Evolutionary conservation across 2,888 invertebrate genomes (phyloP).

Genomic region (Drosophila paramelanica): DNA sequence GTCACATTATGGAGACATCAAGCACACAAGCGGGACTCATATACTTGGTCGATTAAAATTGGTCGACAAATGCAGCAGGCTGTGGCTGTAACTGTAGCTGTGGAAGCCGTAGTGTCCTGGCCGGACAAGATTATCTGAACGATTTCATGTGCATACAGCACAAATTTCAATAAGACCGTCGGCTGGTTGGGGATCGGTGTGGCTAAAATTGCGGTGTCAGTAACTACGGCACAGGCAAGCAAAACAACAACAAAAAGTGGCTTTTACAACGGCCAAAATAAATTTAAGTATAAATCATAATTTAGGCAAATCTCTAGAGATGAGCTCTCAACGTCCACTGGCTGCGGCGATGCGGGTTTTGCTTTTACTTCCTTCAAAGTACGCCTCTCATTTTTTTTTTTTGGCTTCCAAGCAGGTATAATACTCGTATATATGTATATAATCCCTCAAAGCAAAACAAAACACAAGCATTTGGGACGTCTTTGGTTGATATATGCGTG

Average conservation of each 20-base stretch:
- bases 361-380: constrained; percentile 17
- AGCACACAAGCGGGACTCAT: constrained; percentile 75
- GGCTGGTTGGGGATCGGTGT: constrained; percentile 9
- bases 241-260: constrained; percentile 25
- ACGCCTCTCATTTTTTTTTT: constrained; percentile 4
- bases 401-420: constrained; percentile 52
- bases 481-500: constrained; percentile 25
- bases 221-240: constrained; percentile 41
- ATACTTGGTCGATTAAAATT: constrained; percentile 62
- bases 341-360: constrained; percentile 35
- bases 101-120: not conserved
- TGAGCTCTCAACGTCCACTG: constrained; percentile 69
- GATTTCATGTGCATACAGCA: constrained; percentile 22
- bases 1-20: constrained; percentile 75
- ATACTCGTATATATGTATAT: constrained; percentile 24
- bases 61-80: constrained; percentile 8
- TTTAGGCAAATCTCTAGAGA: constrained; percentile 78
- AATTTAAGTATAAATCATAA: constrained; percentile 75
- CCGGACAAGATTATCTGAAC: constrained; percentile 38
- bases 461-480: constrained; percentile 54
- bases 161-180: constrained; percentile 39
- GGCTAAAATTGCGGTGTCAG: constrained; percentile 53
- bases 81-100: constrained; percentile 5
- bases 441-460: constrained; percentile 75
- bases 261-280: constrained; percentile 38